A percentile compares a stretch with the other conserved stretches of the same genome.
These are phyloP conservation scores for Phyllopteryx taeniolatus DNA, from an alignment of 2,113 vertebrate genomes.

Conservation along the genomic window DNA sequence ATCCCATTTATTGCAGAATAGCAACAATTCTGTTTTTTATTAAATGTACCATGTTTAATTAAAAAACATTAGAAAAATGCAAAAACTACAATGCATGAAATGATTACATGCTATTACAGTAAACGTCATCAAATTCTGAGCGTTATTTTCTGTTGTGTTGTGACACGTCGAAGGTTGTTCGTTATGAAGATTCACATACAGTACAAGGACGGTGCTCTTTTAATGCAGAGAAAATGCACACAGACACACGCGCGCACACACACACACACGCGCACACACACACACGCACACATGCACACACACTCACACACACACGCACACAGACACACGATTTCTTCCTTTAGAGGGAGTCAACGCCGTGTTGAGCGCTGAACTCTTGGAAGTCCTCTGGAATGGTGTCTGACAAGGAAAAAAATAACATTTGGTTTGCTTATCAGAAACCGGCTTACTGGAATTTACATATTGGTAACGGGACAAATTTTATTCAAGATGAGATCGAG, in stretches of 20 bases:
- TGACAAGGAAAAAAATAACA: slow-evolving; percentile 43
- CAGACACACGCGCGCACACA: background rate
- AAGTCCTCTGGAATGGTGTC: slow-evolving; percentile 78
- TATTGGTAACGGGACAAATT: background rate
- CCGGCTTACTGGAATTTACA: background rate
- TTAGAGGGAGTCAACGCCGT: slow-evolving; percentile 59
- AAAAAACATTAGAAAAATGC: background rate
- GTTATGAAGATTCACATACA: slow-evolving; percentile 35
- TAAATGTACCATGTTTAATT: background rate
- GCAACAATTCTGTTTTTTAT: background rate
- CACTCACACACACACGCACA: background rate
- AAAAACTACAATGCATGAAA: background rate
- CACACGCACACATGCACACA: background rate
- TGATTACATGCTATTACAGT: background rate
- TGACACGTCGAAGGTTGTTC: background rate
- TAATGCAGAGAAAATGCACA: slow-evolving; percentile 37
- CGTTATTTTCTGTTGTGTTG: background rate
- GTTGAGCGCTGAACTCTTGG: slow-evolving; percentile 75
- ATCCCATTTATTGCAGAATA: background rate
- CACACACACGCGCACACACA: background rate
- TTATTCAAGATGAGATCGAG: background rate
- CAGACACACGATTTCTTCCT: slow-evolving; percentile 6
- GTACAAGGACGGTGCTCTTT: slow-evolving; percentile 34
- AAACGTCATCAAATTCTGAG: background rate
- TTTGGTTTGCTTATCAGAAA: slow-evolving; percentile 5